A percentile compares a stretch with the other conserved stretches of the same genome.
Conservation (phyloP, 2,113 vertebrate genomes). For the Melanocharis versteri region DNA sequence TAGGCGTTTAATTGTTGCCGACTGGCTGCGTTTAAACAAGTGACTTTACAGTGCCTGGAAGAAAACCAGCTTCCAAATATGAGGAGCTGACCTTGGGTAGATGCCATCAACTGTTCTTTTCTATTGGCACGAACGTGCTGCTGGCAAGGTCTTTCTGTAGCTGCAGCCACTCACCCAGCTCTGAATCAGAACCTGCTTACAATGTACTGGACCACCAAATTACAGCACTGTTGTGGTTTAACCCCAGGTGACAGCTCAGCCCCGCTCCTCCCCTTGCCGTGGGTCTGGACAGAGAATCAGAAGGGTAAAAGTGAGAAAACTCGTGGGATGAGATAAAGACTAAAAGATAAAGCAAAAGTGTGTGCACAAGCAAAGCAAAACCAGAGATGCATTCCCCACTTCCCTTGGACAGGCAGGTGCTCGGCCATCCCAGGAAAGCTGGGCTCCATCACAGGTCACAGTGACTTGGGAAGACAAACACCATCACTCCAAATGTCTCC, state of each 20-base stretch:
- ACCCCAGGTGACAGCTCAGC: background rate
- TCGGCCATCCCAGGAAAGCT: background rate
- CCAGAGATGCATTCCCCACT: background rate
- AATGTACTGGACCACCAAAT: background rate
- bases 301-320: background rate
- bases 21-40: conserved; percentile 75
- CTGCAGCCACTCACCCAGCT: background rate
- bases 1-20: conserved; percentile 70
- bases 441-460: background rate
- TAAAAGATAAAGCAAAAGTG: background rate
- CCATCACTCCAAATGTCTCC: background rate
- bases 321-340: background rate
- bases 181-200: background rate
- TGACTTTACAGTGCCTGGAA: conserved; percentile 69
- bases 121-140: conserved; percentile 64
- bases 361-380: background rate
- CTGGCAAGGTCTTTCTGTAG: conserved; percentile 60
- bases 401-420: background rate
- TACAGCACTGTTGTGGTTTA: accelerated
- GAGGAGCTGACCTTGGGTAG: conserved; percentile 77
- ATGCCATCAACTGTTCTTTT: conserved; percentile 79
- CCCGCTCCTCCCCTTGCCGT: accelerated
- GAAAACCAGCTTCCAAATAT: conserved; percentile 68
- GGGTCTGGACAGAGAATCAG: background rate
- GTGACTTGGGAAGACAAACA: background rate